Evolutionary conservation across 2,113 vertebrate genomes (phyloP), one percentile per base, ranked within the genome.

Genomic region (Callipepla californica): DNA sequence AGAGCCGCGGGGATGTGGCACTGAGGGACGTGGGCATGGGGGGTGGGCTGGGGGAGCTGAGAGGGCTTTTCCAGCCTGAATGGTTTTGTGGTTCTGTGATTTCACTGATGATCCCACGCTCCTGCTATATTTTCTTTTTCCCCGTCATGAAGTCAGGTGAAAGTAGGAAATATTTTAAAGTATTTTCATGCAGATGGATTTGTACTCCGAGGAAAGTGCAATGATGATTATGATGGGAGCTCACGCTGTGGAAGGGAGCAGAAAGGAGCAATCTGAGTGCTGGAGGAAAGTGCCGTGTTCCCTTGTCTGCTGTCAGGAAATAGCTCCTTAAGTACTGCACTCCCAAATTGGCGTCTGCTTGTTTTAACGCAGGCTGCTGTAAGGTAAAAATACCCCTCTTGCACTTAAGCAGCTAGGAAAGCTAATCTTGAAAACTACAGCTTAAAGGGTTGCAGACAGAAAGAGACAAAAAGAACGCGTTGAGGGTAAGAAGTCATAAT

Each of bases 261-360:
- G 91, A 72, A 80, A 87, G 93, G 92, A 94, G 85, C 86, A 75
- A 53, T 92, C 74, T 13, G 28, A 59, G 66, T 8, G 75, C 78
- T 48, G 28, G 11, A 61, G 95, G 45, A 51, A 80, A 48, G 45
- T 25, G 58, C 92, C 58, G 67, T 85, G 84, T 66, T 72, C 68
- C 58, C 83, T 58, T 1, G 7, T 82, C 80, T 92, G 85, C 92
- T 80, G 93, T 91, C 86, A 82, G 86, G 85, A 93, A 95, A 85
- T 77, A 51, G 74, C 90, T 95, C 88, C 87, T 79, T 76, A 93
- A 95, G 94, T 81, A 70, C 69, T 7, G n/a, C 34, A 1, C 92
- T 95, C 87, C 58, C 5, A 7, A 89, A 89, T 59, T 74, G 90
- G 90, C 83, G 63, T 74, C 94, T 95, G 84, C 94, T 92, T 59